Evolutionary conservation across 2,113 vertebrate genomes (phyloP), one percentile per base, ranked within the genome.

Genomic region (Orthonyx spaldingii): DNA sequence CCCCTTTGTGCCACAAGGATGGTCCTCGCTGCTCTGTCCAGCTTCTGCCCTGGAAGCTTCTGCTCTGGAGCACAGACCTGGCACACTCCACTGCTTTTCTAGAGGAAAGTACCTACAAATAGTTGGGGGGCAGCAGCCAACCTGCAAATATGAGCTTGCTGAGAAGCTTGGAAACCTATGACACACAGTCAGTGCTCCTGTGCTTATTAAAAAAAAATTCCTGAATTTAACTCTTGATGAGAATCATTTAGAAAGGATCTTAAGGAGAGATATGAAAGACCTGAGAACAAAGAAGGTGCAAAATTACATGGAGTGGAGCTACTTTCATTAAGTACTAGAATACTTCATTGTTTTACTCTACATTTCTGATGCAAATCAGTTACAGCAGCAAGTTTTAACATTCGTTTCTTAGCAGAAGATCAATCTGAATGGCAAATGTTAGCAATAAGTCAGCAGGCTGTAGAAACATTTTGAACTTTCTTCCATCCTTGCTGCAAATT

Each of bases 1-100:
- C 41, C 22, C 28, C 20, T 65, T 82, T 18, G 41, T 53, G 19
- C 12, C 20, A 9, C 47, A 53, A 39, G 16, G 9, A 10, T 59
- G 8, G 17, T 49, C 17, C 47, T 81, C 0, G 0, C 21, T 70
- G 66, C 35, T 75, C 52, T 70, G 50, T 50, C 46, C 44, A n/a
- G 22, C 33, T 60, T 75, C 52, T 13, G 3, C 35, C 35, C 64
- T 28, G 28, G 32, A 64, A 56, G 6, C 19, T 74, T 47, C 41
- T 56, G 30, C 35, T 49, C 42, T 39, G 33, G 18, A 61, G 13
- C 19, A 22, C 16, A 55, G 28, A 35, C 30, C 21, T 90, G 75
- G 11, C 53, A 56, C 17, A 50, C 5, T 37, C 32, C 16, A 3
- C 19, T 71, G 26, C 24, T 70, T 66, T 84, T 64, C 37, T 22